phyloP scores from a whole-genome alignment of 2,888 invertebrate genomes.

The Margaritifera margaritifera region DNA sequence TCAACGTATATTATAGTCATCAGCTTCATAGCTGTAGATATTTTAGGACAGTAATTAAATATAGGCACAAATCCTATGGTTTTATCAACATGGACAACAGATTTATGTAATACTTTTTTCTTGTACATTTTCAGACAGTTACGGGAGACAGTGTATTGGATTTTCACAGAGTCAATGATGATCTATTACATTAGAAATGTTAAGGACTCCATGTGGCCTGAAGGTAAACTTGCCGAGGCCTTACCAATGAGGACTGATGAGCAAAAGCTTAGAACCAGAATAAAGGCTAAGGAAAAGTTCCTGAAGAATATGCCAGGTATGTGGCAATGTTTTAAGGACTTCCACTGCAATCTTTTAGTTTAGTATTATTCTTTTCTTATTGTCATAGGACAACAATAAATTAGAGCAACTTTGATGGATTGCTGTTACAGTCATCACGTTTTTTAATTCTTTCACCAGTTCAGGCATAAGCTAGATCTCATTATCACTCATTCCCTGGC shows the following conservation, averaged over 20 bases:
- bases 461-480: no score
- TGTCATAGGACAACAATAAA: no score
- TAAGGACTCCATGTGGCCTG: constrained; percentile 92
- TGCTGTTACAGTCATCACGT: no score
- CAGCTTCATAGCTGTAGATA: no score
- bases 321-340: not conserved
- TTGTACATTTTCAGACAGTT: constrained; percentile 80
- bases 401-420: no score
- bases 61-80: no score
- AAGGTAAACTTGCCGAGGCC: constrained; percentile 79
- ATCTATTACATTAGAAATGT: constrained; percentile 89
- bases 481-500: no score
- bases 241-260: constrained; percentile 77
- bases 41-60: no score
- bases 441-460: no score
- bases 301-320: constrained; percentile 71
- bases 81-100: no score
- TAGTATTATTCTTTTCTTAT: no score
- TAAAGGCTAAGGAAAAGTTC: constrained; percentile 70
- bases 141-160: constrained; percentile 88
- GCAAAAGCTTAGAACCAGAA: constrained; percentile 75
- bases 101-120: not conserved
- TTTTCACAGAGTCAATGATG: constrained; percentile 92
- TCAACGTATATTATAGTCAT: no score
- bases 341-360: not conserved